phyloP scores from a whole-genome alignment of 92 coral and sea anemone species.

The Porites evermanni region DNA sequence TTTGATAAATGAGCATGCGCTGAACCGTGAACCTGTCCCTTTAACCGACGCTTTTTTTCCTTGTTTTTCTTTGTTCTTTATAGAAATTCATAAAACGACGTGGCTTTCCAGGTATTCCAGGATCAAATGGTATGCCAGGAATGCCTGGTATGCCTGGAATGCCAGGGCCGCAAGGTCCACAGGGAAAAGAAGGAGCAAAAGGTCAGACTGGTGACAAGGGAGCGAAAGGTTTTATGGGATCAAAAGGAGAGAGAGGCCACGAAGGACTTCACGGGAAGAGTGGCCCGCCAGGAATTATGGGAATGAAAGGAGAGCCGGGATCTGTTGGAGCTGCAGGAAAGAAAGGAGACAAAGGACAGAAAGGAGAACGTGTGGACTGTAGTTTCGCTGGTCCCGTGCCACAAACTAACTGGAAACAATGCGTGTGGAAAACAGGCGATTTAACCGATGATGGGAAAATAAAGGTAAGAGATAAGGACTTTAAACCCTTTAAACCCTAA shows the following conservation, averaged over 20 bases:
- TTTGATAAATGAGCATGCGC: too few species aligned
- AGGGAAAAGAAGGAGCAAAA: background rate
- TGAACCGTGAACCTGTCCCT: too few species aligned
- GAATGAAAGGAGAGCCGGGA: constrained; percentile 8
- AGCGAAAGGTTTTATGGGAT: background rate
- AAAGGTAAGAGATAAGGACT: background rate
- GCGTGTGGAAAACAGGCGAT: background rate
- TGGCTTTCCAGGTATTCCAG: background rate
- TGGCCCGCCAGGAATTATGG: background rate
- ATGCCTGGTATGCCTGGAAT: background rate
- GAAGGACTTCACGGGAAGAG: constrained; percentile 4
- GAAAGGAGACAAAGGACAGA: background rate
- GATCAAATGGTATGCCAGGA: background rate
- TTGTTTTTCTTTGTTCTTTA: too few species aligned
- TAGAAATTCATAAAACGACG: background rate
- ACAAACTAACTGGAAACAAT: constrained; percentile 14
- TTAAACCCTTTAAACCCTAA: too few species aligned
- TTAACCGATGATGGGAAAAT: background rate
- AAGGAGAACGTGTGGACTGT: background rate
- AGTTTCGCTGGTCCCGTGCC: background rate
- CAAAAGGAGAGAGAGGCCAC: background rate
- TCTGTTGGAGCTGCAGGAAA: background rate
- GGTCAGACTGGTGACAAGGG: background rate
- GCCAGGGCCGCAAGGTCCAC: background rate
- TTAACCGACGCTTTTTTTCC: background rate